phyloP scores from a whole-genome alignment of 2,113 vertebrate species.

The Rostratula benghalensis region DNA sequence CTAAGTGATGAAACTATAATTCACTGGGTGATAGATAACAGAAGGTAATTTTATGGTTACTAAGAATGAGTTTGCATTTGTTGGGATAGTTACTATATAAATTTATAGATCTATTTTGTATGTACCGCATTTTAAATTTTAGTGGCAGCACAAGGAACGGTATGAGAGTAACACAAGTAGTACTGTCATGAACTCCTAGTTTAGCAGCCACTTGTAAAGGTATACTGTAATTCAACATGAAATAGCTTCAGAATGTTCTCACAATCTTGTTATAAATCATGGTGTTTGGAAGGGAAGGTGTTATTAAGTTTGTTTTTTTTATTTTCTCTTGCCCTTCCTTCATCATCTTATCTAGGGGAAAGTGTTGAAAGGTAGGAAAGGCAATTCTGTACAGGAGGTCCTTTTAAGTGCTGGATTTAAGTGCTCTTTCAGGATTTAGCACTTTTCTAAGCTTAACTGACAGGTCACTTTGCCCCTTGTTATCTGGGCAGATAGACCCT shows the following conservation, averaged over 20 bases:
- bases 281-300: conserved; percentile 73
- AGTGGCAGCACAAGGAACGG: conserved; percentile 73
- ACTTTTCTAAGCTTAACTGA: conserved; percentile 53
- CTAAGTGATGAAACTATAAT: conserved; percentile 78
- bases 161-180: conserved; percentile 67
- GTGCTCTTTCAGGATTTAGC: conserved; percentile 55
- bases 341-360: conserved; percentile 72
- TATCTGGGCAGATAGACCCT: conserved; percentile 52
- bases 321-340: conserved; percentile 76
- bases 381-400: conserved; percentile 70
- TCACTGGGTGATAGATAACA: conserved; percentile 84
- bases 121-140: conserved; percentile 84
- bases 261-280: conserved; percentile 83
- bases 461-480: conserved; percentile 64
- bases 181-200: conserved; percentile 69
- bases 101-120: conserved; percentile 86
- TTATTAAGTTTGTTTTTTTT: conserved; percentile 81
- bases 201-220: conserved; percentile 78
- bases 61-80: conserved; percentile 85
- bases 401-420: conserved; percentile 74
- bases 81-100: conserved; percentile 84
- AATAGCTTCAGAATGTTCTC: conserved; percentile 81
- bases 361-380: conserved; percentile 73
- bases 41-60: conserved; percentile 88
- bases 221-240: conserved; percentile 85